Evolutionary conservation across 2,113 vertebrate genomes (phyloP), one percentile per base, ranked within the genome.

Genomic region (Podilymbus podiceps): DNA sequence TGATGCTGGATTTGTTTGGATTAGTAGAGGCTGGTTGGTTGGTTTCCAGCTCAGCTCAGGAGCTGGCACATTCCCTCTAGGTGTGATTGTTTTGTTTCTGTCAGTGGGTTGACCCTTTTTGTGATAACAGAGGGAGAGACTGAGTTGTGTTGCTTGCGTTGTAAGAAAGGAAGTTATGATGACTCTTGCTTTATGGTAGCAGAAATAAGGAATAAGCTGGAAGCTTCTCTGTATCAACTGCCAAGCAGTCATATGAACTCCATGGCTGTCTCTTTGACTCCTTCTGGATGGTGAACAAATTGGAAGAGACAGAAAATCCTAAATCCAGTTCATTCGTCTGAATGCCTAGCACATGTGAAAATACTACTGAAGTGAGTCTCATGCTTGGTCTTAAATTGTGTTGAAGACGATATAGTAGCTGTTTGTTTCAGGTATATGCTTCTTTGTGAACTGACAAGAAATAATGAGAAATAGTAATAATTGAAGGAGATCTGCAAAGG

Each of bases 1-100:
- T 92, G 93, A 63, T 89, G 77, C 33, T 93, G 93, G 94, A 97
- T 97, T 97, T 96, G 91, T 96, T 97, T 96, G 96, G 92, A 95
- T 97, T 97, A 96, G 85, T 86, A 85, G 56, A 96, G 89, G 72
- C 69, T 78, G 79, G 60, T 88, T 97, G 97, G 83, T 96, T 97
- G 91, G 64, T 95, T 91, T 96, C 94, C 97, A 96, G 96, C 92
- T 94, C 60, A 30, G 82, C 60, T 89, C 74, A 62, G 64, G 67
- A 95, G 81, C 88, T 95, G 93, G 82, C 71, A 33, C n/a, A 58
- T 91, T 94, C 67, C 47, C 49, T 95, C 35, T 94, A 21, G 68
- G 31, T 92, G 72, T 67, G 91, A 82, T 91, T 87, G 89, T 79
- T 88, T 94, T 96, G 59, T 72, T 96, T 89, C 74, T 94, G 92